Evolutionary conservation across 2,797 vertebrate species (phyloP), one percentile per base, ranked within the genome.

Genomic region (Denticeps clupeoides): DNA sequence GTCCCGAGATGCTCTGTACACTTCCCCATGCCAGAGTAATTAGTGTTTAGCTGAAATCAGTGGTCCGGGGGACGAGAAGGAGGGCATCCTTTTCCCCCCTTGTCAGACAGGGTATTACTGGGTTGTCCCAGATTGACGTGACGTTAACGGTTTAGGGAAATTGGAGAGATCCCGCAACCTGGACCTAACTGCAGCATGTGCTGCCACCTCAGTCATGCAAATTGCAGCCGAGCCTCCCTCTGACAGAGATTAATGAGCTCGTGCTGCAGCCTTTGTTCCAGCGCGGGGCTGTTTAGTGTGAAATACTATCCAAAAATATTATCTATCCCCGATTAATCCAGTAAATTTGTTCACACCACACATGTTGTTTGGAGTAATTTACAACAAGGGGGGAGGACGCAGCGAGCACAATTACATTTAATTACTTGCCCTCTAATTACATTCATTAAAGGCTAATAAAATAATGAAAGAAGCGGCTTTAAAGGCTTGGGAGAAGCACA

Each of bases 181-280:
- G 77, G 87, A 81, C 83, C 65, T 80, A 89, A 79, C 74, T 77
- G 81, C 88, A 88, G 87, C 86, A 87, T 89, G 88, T 88, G 86
- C 88, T 84, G 84, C 84, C 84, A 87, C 86, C 89, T 89, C 87
- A 88, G 87, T 91, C 91, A 96, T 92, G 93, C 91, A 95, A 91
- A 95, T 95, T 88, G 87, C 88, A 85, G 82, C 82, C 82, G 80
- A 87, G 86, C 89, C 89, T 89, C 87, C 88, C 87, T 88, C 91
- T 92, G 93, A 98, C 91, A 90, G 90, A 92, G 94, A 98, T 98
- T 95, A 96, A 98, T 98, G 91, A 95, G 87, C 84, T 81, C 82
- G 81, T 82, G 84, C 88, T 83, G 85, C 90, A 80, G 87, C 85
- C 89, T 97, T 95, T 98, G 93, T 98, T 93, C 92, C 88, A 83